These are phyloP conservation scores for Galerucella calmariensis DNA, from an alignment of 2,888 invertebrate genomes.

Conservation along the genomic window DNA sequence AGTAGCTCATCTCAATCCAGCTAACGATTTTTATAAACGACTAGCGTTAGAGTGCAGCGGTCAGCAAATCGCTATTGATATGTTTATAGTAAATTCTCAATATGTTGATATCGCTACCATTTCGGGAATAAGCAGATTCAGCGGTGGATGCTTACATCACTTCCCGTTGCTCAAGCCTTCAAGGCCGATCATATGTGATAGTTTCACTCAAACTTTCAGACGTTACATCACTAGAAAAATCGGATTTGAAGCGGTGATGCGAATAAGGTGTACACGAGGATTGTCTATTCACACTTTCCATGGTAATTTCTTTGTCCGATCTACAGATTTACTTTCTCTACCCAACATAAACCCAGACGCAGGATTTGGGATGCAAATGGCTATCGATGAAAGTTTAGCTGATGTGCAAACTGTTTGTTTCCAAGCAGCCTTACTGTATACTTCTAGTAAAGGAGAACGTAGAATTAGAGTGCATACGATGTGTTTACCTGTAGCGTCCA, in stretches of 20 bases:
- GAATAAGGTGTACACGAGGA: conserved; percentile 94
- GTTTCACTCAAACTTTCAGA: conserved; percentile 80
- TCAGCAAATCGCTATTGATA: conserved; percentile 94
- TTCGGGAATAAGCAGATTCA: conserved; percentile 89
- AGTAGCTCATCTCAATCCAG: conserved; percentile 89
- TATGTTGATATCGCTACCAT: conserved; percentile 95
- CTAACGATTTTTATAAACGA: conserved; percentile 97
- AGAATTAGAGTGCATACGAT: conserved; percentile 97
- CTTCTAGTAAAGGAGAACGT: conserved; percentile 92
- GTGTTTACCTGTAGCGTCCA: conserved; percentile 90
- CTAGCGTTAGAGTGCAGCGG: conserved; percentile 96
- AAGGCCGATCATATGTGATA: conserved; percentile 77
- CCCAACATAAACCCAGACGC: conserved; percentile 99
- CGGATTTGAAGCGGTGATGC: conserved; percentile 98
- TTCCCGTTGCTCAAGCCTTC: conserved; percentile 86
- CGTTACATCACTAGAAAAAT: conserved; percentile 96
- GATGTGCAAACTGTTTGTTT: conserved; percentile 93
- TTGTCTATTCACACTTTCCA: conserved; percentile 97
- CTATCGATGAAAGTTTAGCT: conserved; percentile 90
- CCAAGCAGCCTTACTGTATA: conserved; percentile 97
- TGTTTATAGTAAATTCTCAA: conserved; percentile 93
- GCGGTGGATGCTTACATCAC: conserved; percentile 93
- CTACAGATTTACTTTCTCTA: conserved; percentile 93
- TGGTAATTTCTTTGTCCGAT: conserved; percentile 98
- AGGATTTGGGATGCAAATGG: conserved; percentile 97